Evolutionary conservation across 2,113 vertebrate species (phyloP), one percentile per base, ranked within the genome.

Genomic region (Rostratula benghalensis): DNA sequence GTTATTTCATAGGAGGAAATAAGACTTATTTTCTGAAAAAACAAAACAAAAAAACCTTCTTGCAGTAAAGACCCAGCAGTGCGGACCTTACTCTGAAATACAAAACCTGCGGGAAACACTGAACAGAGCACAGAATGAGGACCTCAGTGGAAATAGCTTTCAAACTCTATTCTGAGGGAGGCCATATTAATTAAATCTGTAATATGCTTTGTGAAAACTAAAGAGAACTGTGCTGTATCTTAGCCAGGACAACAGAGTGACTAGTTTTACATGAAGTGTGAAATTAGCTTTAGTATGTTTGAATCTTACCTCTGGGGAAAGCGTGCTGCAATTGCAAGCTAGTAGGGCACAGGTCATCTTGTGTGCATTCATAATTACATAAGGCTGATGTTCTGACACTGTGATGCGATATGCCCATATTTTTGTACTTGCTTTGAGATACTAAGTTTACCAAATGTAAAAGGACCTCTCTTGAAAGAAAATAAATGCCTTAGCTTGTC

Each of bases 261-360:
- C 73, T 82, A 61, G 89, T 79, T 95, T 91, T 87, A 94, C 83
- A 89, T 76, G 61, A 69, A 92, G 94, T 92, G 90, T 93, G 80
- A 91, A 92, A 96, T 92, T 91, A 95, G 35, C 31, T 96, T 89
- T 82, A 65, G 31, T 54, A 57, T 85, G 87, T 87, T 86, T 7
- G 18, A 84, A 90, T 96, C 91, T 90, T 82, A 91, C 91, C 91
- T 87, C 90, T 87, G 50, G 74, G 92, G 77, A 90, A 94, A 95
- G 95, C 69, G 45, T 82, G 81, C 69, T 92, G 83, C 92, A 94
- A 39, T 73, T 87, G 86, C 95, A 93, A 91, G 77, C 64, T 92
- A 68, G 73, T 16, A 83, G 87, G 92, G 87, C 87, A 94, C 37
- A 89, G 91, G 95, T 89, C 95, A 89, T 54, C 7, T 53, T 79